Conservation (phyloP, 2,888 invertebrate species). For the Nephrotoma flavescens region DNA sequence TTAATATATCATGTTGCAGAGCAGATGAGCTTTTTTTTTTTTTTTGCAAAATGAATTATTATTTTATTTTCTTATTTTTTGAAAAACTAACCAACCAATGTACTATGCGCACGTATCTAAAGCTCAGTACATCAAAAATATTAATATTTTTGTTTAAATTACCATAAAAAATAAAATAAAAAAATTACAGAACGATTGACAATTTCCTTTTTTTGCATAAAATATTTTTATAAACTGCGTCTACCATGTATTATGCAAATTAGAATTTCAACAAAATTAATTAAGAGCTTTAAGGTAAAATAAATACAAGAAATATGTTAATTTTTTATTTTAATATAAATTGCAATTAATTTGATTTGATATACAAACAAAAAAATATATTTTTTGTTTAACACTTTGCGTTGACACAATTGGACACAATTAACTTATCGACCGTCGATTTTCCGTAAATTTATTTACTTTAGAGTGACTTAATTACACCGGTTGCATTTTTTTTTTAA, state of each 20-base stretch:
- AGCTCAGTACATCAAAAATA: not conserved
- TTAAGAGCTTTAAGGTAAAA: not conserved
- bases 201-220: not conserved
- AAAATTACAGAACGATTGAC: not conserved
- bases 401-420: not conserved
- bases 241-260: not conserved
- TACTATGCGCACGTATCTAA: not conserved
- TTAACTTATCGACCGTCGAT: not conserved
- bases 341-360: not conserved
- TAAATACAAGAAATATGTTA: not conserved
- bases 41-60: not conserved
- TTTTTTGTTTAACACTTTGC: not conserved
- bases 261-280: not conserved
- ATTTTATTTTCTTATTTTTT: not conserved
- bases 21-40: not conserved
- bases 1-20: not conserved
- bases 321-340: not conserved
- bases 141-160: not conserved
- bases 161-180: not conserved
- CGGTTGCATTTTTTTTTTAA: not conserved
- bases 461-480: not conserved
- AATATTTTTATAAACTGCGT: not conserved
- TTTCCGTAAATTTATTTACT: not conserved
- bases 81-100: not conserved
- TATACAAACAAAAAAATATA: not conserved